phyloP scores from a whole-genome alignment of 2,888 invertebrate species.

The Mycalesis mineus region DNA sequence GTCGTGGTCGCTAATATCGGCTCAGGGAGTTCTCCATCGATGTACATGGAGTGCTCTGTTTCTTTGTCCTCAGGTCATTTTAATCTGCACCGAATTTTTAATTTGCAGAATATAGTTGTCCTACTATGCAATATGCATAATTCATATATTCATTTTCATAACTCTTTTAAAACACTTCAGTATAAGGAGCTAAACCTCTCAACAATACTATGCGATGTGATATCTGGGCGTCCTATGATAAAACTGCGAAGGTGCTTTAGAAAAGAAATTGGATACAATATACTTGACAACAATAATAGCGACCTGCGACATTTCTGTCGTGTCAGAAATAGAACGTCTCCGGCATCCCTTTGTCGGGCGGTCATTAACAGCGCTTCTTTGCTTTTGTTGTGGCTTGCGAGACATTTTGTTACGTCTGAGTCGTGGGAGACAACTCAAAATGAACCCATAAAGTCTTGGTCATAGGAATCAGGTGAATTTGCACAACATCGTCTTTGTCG shows the following conservation, averaged over 20 bases:
- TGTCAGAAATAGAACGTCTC: slow-evolving; percentile 7
- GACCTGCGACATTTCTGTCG: slow-evolving; percentile 9
- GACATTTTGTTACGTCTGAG: slow-evolving; percentile 8
- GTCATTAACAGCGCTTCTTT: slow-evolving; percentile 6
- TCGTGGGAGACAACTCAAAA: not conserved
- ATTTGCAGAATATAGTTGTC: too few relatives aligned
- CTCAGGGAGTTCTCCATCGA: not conserved
- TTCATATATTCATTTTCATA: too few relatives aligned
- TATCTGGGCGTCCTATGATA: too few relatives aligned
- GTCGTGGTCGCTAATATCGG: not conserved
- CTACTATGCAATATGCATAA: too few relatives aligned
- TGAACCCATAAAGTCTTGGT: too few relatives aligned
- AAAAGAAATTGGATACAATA: not conserved
- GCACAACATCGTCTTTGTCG: too few relatives aligned
- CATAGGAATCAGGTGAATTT: too few relatives aligned
- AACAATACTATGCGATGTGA: too few relatives aligned
- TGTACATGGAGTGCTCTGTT: not conserved
- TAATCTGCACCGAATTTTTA: too few relatives aligned
- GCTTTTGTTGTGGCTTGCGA: not conserved
- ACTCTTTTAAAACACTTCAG: too few relatives aligned
- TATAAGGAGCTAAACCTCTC: too few relatives aligned
- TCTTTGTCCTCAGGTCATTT: slow-evolving; percentile 1
- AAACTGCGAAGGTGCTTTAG: too few relatives aligned
- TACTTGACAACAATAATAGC: slow-evolving; percentile 5
- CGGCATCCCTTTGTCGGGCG: slow-evolving; percentile 10